A percentile compares a stretch with the other conserved stretches of the same genome.
Conservation (phyloP, 2,797 vertebrate species). For the Gallinago solitaria region DNA sequence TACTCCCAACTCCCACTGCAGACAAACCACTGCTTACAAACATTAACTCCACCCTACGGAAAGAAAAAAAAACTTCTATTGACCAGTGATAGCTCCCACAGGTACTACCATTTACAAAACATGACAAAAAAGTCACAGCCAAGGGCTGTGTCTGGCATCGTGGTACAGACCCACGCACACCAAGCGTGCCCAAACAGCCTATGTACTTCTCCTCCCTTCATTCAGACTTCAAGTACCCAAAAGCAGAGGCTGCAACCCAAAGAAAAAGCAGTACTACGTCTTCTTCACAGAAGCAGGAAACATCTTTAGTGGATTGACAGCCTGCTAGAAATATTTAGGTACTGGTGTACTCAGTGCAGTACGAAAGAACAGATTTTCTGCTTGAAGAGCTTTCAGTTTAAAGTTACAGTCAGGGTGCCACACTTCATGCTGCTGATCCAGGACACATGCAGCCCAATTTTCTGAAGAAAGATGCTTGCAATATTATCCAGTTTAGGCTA, state of each 20-base stretch:
- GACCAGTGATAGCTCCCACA: background rate
- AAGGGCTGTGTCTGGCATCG: background rate
- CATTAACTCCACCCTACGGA: background rate
- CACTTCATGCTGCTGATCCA: background rate
- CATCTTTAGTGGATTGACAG: background rate
- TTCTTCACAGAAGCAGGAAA: background rate
- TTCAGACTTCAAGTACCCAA: background rate
- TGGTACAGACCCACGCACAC: background rate
- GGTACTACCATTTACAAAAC: background rate
- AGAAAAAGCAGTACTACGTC: background rate
- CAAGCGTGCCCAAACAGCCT: background rate
- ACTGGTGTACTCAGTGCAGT: background rate
- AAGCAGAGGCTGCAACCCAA: background rate
- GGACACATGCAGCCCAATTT: background rate
- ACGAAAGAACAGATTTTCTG: background rate
- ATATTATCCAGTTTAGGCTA: background rate
- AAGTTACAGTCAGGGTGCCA: background rate
- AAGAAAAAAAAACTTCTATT: background rate
- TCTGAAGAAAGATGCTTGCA: background rate
- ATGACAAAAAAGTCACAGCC: background rate
- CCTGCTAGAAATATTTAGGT: background rate
- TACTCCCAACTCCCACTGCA: background rate
- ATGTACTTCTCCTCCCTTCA: background rate
- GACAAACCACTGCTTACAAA: background rate
- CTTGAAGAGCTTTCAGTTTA: background rate